phyloP scores from a whole-genome alignment of 2,888 invertebrate genomes.

The Nowickia ferox region DNA sequence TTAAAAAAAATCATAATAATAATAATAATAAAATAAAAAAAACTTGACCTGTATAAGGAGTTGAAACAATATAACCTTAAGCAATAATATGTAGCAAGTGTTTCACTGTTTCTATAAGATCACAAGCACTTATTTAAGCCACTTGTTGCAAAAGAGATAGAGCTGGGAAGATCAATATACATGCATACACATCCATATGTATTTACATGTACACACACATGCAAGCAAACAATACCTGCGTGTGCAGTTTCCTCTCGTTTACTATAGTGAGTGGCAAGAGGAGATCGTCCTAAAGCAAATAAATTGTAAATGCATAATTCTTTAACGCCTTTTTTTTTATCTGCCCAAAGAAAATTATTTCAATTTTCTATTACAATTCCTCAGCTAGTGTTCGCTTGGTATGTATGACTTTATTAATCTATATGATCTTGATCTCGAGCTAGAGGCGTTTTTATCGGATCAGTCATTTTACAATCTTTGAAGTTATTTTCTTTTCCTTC shows the following conservation, averaged over 20 bases:
- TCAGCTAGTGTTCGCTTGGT: conserved; percentile 9
- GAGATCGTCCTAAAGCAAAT: conserved; percentile 71
- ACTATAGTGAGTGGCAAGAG: conserved; percentile 14
- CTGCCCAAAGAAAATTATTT: conserved; percentile 37
- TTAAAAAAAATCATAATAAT: neutral
- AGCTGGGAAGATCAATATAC: conserved; percentile 22
- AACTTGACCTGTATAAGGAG: conserved; percentile 66
- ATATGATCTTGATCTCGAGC: conserved; percentile 64
- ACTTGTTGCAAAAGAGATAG: conserved; percentile 73
- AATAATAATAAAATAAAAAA: neutral
- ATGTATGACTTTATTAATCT: conserved; percentile 69
- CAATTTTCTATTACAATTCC: conserved; percentile 49
- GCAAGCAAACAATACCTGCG: conserved; percentile 32
- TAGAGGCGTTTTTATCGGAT: conserved; percentile 71
- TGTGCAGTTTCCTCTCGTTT: conserved; percentile 52
- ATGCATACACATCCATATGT: no score
- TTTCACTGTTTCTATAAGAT: conserved; percentile 63
- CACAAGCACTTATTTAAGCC: conserved; percentile 61
- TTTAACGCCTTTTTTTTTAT: conserved; percentile 76
- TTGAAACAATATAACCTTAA: conserved; percentile 60
- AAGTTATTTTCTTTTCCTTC: conserved; percentile 49
- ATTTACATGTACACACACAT: no score
- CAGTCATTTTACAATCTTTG: conserved; percentile 55
- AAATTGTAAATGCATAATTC: conserved; percentile 79
- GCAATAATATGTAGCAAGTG: conserved; percentile 66